Evolutionary conservation across 2,797 vertebrate species (phyloP).

Genomic region (Melanotaenia trifasciata): DNA sequence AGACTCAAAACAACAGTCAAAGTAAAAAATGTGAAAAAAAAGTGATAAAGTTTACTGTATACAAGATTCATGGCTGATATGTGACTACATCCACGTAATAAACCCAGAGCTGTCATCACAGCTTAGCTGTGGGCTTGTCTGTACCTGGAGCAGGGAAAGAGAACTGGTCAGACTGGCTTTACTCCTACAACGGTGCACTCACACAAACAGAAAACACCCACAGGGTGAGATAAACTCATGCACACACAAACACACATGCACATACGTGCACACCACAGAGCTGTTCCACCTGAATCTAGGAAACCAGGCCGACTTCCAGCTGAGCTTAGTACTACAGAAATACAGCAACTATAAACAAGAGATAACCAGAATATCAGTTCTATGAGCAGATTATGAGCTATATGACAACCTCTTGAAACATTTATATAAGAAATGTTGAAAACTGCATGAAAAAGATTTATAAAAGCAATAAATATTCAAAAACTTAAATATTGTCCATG

Average conservation of each 20-base stretch:
- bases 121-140: no score
- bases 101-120: no score
- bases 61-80: no score
- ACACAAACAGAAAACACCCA: slow-evolving; percentile 49
- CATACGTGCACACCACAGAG: neutral
- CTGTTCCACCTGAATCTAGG: neutral
- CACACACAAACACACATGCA: slow-evolving; percentile 7
- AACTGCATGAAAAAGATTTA: neutral
- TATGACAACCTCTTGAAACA: neutral
- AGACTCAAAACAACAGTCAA: no score
- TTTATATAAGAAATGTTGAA: neutral
- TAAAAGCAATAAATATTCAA: neutral
- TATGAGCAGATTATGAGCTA: neutral
- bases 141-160: slow-evolving; percentile 24
- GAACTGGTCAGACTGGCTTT: slow-evolving; percentile 73
- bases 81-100: no score
- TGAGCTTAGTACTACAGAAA: slow-evolving; percentile 12
- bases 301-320: neutral
- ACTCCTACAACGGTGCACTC: slow-evolving; percentile 45
- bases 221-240: slow-evolving; percentile 20
- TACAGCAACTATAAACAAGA: slow-evolving; percentile 5
- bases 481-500: neutral
- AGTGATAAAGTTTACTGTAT: no score
- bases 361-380: slow-evolving; percentile 1
- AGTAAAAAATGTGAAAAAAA: no score